Percentiles rank a stretch among this genome's conserved stretches.
phyloP scores from a whole-genome alignment of 2,113 vertebrate genomes.

The Neofelis nebulosa region DNA sequence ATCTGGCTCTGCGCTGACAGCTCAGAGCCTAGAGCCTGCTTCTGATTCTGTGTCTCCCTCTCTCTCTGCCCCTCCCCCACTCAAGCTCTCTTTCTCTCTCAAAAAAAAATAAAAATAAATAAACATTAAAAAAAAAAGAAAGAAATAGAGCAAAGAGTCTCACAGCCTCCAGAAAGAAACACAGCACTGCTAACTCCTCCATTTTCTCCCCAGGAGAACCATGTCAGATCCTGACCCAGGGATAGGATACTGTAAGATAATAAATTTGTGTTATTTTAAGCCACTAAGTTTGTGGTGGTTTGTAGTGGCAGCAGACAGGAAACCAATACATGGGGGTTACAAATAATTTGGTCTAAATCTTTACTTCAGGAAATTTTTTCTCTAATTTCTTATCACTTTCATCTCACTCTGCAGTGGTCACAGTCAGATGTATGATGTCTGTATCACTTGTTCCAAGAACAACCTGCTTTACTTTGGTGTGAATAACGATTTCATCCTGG shows the following conservation, averaged over 20 bases:
- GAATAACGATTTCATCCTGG: constrained; percentile 35
- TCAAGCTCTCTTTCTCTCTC: no score
- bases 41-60: no score
- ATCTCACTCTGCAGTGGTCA: neutral
- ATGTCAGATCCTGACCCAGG: neutral
- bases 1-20: no score
- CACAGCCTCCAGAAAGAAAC: neutral
- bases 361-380: neutral
- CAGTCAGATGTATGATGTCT: neutral
- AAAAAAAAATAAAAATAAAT: no score
- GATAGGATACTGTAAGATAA: neutral
- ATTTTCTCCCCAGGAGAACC: neutral
- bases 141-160: neutral
- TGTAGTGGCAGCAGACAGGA: neutral
- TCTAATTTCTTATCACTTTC: neutral
- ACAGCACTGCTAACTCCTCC: neutral
- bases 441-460: constrained; percentile 32
- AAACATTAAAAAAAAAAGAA: no score
- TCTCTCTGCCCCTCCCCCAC: no score
- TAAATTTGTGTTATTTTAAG: neutral
- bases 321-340: neutral
- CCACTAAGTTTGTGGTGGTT: neutral
- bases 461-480: constrained; percentile 47
- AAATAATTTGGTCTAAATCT: neutral
- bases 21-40: no score